These are phyloP conservation scores for Gymnoscopelus microlampas DNA, from an alignment of 2,797 vertebrate species.

Conservation along the genomic window DNA sequence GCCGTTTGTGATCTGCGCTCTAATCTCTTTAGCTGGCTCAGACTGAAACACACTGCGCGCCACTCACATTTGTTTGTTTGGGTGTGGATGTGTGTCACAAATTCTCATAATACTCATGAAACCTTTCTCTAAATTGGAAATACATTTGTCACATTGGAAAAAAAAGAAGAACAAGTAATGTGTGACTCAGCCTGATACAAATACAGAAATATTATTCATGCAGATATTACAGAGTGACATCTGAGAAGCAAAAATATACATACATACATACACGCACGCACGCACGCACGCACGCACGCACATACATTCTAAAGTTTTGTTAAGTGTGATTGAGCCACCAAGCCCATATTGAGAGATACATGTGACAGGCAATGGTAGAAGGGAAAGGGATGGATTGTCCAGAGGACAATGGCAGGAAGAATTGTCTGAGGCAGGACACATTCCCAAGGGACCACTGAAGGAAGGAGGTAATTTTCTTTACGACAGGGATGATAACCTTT, in stretches of 20 bases:
- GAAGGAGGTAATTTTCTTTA: background rate
- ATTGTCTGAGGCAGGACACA: background rate
- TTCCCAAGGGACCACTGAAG: background rate
- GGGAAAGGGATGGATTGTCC: background rate
- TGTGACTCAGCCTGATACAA: background rate
- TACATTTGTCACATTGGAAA: background rate
- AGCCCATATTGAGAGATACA: constrained; percentile 1
- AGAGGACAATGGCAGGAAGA: constrained; percentile 8
- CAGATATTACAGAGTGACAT: too few species aligned
- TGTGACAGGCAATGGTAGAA: background rate
- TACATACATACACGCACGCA: background rate
- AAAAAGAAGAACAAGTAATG: background rate
- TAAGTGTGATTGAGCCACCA: background rate
- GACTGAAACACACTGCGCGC: constrained; percentile 30
- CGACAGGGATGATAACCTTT: background rate
- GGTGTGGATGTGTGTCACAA: constrained; percentile 12
- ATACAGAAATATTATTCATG: background rate
- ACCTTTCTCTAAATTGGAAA: constrained; percentile 7
- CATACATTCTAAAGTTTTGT: background rate
- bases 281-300: too few species aligned
- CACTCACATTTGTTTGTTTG: constrained; percentile 23
- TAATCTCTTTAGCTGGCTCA: constrained; percentile 58
- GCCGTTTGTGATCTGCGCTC: constrained; percentile 9
- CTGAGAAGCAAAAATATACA: background rate
- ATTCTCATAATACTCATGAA: constrained; percentile 25